Conservation (phyloP, 2,888 invertebrate genomes). For the Opisthograptis luteolata region DNA sequence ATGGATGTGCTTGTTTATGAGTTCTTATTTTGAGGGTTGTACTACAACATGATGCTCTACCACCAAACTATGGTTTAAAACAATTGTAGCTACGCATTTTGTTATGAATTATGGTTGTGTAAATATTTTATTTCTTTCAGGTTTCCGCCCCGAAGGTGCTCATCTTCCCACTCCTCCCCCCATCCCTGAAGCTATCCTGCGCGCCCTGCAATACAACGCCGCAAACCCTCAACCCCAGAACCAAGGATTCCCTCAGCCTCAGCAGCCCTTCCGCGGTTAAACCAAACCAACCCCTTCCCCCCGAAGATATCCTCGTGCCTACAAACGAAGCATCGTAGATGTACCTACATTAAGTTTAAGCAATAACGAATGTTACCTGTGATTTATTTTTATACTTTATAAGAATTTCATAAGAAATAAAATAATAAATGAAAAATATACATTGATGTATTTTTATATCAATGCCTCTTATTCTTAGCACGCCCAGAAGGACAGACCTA, state of each 20-base stretch:
- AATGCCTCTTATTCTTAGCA: not conserved
- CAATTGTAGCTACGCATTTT: too few species aligned
- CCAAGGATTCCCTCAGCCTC: conserved; percentile 44
- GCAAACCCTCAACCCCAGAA: conserved; percentile 66
- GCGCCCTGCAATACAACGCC: conserved; percentile 75
- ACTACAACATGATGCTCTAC: too few species aligned
- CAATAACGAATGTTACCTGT: conserved; percentile 69
- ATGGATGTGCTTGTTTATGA: too few species aligned
- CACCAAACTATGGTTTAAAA: too few species aligned
- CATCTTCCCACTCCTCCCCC: conserved; percentile 87
- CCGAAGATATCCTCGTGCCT: conserved; percentile 17
- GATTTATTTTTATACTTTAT: conserved; percentile 65
- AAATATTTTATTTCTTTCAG: conserved; percentile 48
- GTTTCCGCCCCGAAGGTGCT: conserved; percentile 85
- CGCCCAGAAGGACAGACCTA: too few species aligned
- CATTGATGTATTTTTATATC: not conserved
- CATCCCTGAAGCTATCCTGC: conserved; percentile 84
- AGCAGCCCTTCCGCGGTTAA: conserved; percentile 68
- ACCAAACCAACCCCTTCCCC: conserved; percentile 10
- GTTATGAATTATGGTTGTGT: conserved; percentile 8
- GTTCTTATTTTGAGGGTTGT: too few species aligned
- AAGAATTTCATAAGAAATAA: conserved; percentile 36
- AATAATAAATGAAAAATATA: conserved; percentile 23
- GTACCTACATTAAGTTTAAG: conserved; percentile 46
- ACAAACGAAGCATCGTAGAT: conserved; percentile 44